Base-by-base conservation (phyloP, 2,113 vertebrate genomes). In the Paramisgurnus dabryanus region DNA sequence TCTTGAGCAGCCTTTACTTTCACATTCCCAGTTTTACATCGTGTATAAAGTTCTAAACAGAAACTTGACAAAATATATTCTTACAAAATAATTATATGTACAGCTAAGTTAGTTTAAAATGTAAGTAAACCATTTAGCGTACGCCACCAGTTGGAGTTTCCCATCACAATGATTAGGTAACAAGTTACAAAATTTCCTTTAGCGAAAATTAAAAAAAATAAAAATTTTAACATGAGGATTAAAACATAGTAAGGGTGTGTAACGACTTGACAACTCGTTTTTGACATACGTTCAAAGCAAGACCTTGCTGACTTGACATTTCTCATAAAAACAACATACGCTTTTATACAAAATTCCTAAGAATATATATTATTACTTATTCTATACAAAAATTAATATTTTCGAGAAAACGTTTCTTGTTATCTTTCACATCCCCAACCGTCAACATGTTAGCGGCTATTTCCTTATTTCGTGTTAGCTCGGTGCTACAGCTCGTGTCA, bases 401-500 rank as follows among this genome's bases (percentile, higher is more conserved):
- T 15, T 5, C 4, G 15, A 5, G 11, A 53, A 17, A 15, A 53
- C 4, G 13, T 13, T 53, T 53, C 11, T 1, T 53, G 2, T 1
- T 15, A 53, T 53, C 15, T 53, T 53, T 13, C 55, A n/a, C 71
- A 45, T 78, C 84, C 75, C 79, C 40, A 69, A 12, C 3, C 68
- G 60, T 45, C 40, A 13, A 22, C 49, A 64, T 64, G n/a, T 13
- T 50, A 65, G 45, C 15, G 53, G 73, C 63, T 77, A 77, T 53
- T 77, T 77, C 75, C 75, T 77, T 77, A 77, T 66, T 77, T 40
- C 64, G 57, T 15, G 63, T 82, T 58, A 65, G 79, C 68, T 81
- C 61, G 79, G 74, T 78, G 60, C 64, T 73, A 76, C 64, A 84
- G 87, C 89, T 90, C 87, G 74, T 40, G 69, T 74, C 75, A 17